These are phyloP conservation scores for Pangasius krempfi DNA, from an alignment of 2,797 vertebrate genomes.

Conservation along the genomic window DNA sequence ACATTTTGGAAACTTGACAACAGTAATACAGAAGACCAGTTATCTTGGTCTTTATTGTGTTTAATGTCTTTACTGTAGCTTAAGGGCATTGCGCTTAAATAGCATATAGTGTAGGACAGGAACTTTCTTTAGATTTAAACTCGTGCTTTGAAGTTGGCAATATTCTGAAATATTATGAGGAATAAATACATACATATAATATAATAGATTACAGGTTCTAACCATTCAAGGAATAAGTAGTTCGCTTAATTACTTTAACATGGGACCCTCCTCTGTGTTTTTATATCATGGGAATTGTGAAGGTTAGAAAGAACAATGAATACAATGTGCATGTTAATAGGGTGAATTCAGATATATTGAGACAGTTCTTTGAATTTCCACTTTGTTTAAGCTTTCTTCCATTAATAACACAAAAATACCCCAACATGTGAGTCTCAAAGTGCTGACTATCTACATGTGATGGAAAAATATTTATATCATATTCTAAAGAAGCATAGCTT, in stretches of 20 bases:
- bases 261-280: neutral
- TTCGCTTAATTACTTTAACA: neutral
- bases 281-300: neutral
- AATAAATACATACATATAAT: conserved; percentile 12
- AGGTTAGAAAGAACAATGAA: neutral
- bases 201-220: neutral
- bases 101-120: neutral
- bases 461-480: neutral
- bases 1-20: conserved; percentile 20
- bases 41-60: neutral
- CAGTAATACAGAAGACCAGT: conserved; percentile 5
- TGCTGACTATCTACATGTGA: neutral
- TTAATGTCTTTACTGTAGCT: neutral
- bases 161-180: conserved; percentile 13
- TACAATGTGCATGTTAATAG: neutral
- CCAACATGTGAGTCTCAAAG: neutral
- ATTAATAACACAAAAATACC: neutral
- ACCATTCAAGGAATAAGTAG: neutral
- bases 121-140: neutral
- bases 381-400: neutral
- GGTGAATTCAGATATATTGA: neutral
- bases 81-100: conserved; percentile 16
- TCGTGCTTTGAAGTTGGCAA: neutral
- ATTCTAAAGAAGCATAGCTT: neutral
- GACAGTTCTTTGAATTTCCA: neutral